Conservation (phyloP, 2,797 vertebrate genomes). For the Acanthurus leucopareius region DNA sequence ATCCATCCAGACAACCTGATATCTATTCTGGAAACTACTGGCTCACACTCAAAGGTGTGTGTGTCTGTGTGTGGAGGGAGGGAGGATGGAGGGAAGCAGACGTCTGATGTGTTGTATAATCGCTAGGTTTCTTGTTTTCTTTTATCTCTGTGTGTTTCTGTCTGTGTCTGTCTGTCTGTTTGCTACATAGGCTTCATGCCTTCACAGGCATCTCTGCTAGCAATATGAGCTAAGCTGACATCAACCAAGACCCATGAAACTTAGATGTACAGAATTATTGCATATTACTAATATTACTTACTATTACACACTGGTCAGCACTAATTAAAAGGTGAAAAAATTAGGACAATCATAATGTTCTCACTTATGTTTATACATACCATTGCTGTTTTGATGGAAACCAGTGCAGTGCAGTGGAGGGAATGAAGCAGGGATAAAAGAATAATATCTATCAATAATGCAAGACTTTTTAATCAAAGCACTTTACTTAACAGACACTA, state of each 20-base stretch:
- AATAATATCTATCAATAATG: neutral
- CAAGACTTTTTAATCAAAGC: neutral
- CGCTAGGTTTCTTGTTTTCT: constrained; percentile 53
- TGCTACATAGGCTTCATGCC: constrained; percentile 14
- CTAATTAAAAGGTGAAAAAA: neutral
- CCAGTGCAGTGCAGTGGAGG: constrained; percentile 4
- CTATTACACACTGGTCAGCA: neutral
- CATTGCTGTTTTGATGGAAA: constrained; percentile 13
- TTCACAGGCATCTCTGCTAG: neutral
- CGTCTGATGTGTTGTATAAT: constrained; percentile 68
- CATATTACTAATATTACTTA: too few relatives aligned
- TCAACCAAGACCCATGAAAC: neutral
- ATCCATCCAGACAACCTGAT: constrained; percentile 66
- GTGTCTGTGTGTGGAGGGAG: constrained; percentile 17
- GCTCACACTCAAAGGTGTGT: constrained; percentile 60
- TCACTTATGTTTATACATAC: neutral
- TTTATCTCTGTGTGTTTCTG: constrained; percentile 54
- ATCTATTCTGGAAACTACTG: constrained; percentile 62
- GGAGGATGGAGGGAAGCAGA: constrained; percentile 34
- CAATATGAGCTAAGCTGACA: neutral
- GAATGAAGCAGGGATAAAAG: neutral
- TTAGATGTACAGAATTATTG: neutral
- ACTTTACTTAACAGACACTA: too few relatives aligned
- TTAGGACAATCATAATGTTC: neutral
- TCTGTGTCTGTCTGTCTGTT: constrained; percentile 39